Evolutionary conservation across 2,797 vertebrate species (phyloP).

Genomic region (Darevskia nairensis): DNA sequence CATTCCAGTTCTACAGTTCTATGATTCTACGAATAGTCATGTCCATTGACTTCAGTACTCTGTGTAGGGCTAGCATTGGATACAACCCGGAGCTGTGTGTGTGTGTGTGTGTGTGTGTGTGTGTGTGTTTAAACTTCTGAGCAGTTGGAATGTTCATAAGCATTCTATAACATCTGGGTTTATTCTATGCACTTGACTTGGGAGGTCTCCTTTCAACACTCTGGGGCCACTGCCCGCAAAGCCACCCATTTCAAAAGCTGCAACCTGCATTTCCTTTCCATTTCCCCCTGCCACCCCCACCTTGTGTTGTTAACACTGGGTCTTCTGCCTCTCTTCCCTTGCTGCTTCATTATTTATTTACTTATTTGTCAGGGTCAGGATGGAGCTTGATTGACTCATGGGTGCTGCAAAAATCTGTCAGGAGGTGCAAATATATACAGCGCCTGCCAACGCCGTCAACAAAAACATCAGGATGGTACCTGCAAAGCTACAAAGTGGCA

Average conservation of each 20-base stretch:
- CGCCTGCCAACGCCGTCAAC: slow-evolving; percentile 62
- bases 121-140: background rate
- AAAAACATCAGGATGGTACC: slow-evolving; percentile 66
- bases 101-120: background rate
- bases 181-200: background rate
- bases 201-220: background rate
- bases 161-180: background rate
- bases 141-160: background rate
- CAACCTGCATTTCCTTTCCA: background rate
- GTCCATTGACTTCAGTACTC: no score
- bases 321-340: background rate
- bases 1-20: no score
- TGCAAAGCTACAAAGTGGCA: slow-evolving; percentile 52
- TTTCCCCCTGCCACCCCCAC: background rate
- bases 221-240: no score
- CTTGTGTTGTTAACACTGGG: background rate
- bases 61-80: no score
- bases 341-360: slow-evolving; percentile 42
- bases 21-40: no score
- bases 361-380: slow-evolving; percentile 59
- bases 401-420: slow-evolving; percentile 58
- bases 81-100: no score
- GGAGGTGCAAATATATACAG: slow-evolving; percentile 72
- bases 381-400: slow-evolving; percentile 65
- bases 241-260: background rate